phyloP scores from a whole-genome alignment of 2,888 invertebrate genomes.

The Tetramorium bicarinatum region DNA sequence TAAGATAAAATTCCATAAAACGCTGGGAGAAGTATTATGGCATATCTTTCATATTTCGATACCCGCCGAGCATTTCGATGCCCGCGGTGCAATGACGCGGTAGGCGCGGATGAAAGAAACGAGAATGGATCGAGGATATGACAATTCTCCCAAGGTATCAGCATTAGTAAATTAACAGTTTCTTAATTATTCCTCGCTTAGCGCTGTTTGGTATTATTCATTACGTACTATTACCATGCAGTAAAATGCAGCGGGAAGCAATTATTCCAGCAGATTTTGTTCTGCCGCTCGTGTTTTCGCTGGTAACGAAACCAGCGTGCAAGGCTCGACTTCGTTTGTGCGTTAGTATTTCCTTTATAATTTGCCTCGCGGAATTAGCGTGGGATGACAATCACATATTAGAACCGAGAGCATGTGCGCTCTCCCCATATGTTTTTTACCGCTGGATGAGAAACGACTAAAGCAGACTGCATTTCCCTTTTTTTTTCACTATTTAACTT shows the following conservation, averaged over 20 bases:
- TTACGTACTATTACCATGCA: constrained; percentile 64
- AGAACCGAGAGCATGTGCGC: constrained; percentile 13
- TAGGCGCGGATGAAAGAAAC: constrained; percentile 17
- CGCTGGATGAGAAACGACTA: neutral
- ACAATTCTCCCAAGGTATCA: constrained; percentile 46
- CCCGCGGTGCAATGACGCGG: neutral
- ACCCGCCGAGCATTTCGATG: neutral
- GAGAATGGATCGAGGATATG: constrained; percentile 15
- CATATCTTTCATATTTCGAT: neutral
- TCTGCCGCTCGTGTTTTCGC: constrained; percentile 2
- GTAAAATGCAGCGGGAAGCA: constrained; percentile 68
- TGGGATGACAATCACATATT: neutral
- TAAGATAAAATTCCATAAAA: constrained; percentile 14
- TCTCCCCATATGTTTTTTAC: constrained; percentile 17
- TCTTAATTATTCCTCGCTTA: constrained; percentile 68
- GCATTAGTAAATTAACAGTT: constrained; percentile 71
- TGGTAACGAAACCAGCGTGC: constrained; percentile 2
- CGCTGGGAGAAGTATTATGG: neutral
- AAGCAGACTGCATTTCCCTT: neutral
- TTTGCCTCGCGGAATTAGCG: constrained; percentile 18
- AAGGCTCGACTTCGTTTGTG: neutral
- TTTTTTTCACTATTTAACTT: neutral
- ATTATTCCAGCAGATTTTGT: constrained; percentile 62
- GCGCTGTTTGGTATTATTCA: constrained; percentile 64
- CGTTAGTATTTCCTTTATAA: constrained; percentile 31